Base-by-base conservation (phyloP, 2,113 vertebrate genomes). In the Myiozetetes cayanensis region DNA sequence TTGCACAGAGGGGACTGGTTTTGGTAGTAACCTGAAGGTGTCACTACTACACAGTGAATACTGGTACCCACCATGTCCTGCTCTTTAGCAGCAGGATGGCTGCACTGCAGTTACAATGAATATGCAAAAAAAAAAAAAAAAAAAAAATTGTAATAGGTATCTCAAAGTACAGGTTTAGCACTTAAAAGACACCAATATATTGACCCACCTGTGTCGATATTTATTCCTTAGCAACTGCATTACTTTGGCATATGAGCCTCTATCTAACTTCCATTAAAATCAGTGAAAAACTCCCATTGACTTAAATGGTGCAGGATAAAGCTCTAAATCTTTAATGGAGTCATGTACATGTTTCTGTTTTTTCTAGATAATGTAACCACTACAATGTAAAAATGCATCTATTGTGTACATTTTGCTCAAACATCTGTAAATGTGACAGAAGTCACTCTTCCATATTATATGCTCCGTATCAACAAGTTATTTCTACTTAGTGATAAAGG, bases 111-210 rank as follows among this genome's bases (percentile, higher is more conserved):
- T 85, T 85, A 39, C 55, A 91, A 93, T 85, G 91, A 91, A 66
- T 67, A 70, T 74, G 66, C 49, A 88, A 92, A 37, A 25, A 14
- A 13, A 35, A 17, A 25, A 14, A 13, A 35, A 17, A 43, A 37
- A 30, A 18, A 53, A 62, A 44, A 39, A 27, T 27, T 46, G 25
- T 13, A 89, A 63, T 30, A 82, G 30, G 50, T 90, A 68, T 74
- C 56, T 83, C 61, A 75, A 95, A 86, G 87, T 52, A 96, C 50
- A 78, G 55, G 52, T 96, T 83, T 93, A 96, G 75, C 72, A 89
- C 78, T 95, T 93, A 74, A 91, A 97, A 90, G 71, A 75, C 85
- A 96, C 90, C 85, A 86, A 85, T 94, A 88, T 96, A 96, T 94
- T 93, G 95, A 97, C 47, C 61, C 25, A 67, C 47, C 77, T 74